phyloP scores from a whole-genome alignment of 2,888 invertebrate species.

The Meliscaeva auricollis region DNA sequence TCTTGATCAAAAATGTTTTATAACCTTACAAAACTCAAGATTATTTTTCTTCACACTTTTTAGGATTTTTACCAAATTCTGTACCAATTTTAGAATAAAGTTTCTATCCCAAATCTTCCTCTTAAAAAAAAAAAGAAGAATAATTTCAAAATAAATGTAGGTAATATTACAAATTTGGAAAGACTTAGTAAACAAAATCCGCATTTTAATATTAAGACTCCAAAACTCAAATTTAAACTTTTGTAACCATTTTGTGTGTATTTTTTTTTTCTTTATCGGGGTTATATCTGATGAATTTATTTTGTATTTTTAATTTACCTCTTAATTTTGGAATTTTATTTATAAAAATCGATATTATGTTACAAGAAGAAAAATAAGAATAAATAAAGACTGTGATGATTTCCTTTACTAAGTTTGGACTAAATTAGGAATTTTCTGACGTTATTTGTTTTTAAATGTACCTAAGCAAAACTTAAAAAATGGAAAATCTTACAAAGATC shows the following conservation, averaged over 20 bases:
- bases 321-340: conserved; percentile 46
- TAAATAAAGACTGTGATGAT: conserved; percentile 73
- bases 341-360: conserved; percentile 31
- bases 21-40: no score
- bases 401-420: conserved; percentile 65
- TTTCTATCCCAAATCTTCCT: no score
- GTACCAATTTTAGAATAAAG: no score
- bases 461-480: conserved; percentile 3
- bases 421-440: conserved; percentile 53
- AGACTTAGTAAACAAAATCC: neutral
- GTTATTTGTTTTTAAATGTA: conserved; percentile 37
- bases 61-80: no score
- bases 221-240: conserved; percentile 26
- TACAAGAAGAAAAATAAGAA: conserved; percentile 33
- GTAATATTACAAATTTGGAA: neutral
- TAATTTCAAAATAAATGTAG: no score
- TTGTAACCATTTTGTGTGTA: conserved; percentile 36
- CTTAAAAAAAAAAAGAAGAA: no score
- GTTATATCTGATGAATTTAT: conserved; percentile 50
- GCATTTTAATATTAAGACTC: neutral
- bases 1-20: no score
- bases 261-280: conserved; percentile 34
- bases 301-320: conserved; percentile 17
- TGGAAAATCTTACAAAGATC: neutral
- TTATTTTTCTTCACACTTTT: no score